Evolutionary conservation across 2,888 invertebrate genomes (phyloP).

Genomic region (Athalia cordata): DNA sequence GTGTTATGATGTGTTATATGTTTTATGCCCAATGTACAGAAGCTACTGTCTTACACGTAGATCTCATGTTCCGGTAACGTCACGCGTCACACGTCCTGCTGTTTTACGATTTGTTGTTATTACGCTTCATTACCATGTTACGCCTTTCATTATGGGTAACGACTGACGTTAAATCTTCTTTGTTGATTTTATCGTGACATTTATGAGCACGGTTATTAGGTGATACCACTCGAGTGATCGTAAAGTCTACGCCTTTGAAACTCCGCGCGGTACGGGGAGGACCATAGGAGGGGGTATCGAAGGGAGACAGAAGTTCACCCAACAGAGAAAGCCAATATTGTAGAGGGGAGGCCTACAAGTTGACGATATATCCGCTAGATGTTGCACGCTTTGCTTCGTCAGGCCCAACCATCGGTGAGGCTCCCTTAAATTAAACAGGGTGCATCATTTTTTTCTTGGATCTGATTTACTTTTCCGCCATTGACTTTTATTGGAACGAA

Average conservation of each 20-base stretch:
- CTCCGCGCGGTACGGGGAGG: slow-evolving; percentile 46
- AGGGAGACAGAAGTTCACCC: not conserved
- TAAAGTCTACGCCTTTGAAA: slow-evolving; percentile 71
- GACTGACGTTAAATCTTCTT: slow-evolving; percentile 68
- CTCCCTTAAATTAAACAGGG: slow-evolving; percentile 27
- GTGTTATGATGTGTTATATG: no score
- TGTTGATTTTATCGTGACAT: slow-evolving; percentile 73
- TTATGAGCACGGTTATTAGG: slow-evolving; percentile 73
- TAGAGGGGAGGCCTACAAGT: slow-evolving; percentile 67
- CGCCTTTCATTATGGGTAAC: slow-evolving; percentile 68
- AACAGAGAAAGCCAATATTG: not conserved
- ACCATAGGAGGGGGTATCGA: slow-evolving; percentile 43
- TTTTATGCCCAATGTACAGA: not conserved
- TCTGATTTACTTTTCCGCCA: no score
- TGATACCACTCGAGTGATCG: slow-evolving; percentile 68
- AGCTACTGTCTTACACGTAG: slow-evolving; percentile 30
- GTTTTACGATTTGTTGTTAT: slow-evolving; percentile 72
- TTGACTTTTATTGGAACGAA: no score
- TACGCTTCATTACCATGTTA: slow-evolving; percentile 70
- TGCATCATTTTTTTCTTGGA: slow-evolving; percentile 24
- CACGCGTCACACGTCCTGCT: slow-evolving; percentile 47
- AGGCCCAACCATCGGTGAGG: slow-evolving; percentile 12
- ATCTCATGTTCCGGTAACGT: slow-evolving; percentile 31
- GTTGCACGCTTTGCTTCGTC: slow-evolving; percentile 60
- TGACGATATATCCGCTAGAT: slow-evolving; percentile 69